phyloP scores from a whole-genome alignment of 2,888 invertebrate genomes.

The Temnothorax rugatulus region DNA sequence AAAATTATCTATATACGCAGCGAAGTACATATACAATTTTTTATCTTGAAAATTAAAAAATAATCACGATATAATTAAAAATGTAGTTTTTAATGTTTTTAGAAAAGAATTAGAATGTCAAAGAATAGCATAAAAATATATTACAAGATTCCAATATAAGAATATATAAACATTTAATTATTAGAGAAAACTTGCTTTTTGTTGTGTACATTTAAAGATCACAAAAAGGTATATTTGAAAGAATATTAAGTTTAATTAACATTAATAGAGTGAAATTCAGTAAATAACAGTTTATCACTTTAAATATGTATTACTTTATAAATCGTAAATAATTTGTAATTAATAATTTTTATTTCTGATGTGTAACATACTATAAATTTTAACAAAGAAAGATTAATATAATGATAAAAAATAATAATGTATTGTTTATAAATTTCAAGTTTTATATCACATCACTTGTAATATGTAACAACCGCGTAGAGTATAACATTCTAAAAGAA shows the following conservation, averaged over 20 bases:
- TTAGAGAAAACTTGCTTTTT: background rate
- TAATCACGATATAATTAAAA: background rate
- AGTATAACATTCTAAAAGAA: conserved; percentile 47
- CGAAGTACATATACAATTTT: background rate
- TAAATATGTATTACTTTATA: conserved; percentile 4
- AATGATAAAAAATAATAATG: background rate
- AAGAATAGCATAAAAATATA: background rate
- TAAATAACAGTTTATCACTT: conserved; percentile 27
- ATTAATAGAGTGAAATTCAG: conserved; percentile 65
- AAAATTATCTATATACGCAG: background rate
- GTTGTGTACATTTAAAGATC: background rate
- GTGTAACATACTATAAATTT: background rate
- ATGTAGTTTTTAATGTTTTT: background rate
- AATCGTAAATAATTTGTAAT: conserved; percentile 1
- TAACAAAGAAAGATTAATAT: background rate
- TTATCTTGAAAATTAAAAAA: background rate
- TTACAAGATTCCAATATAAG: background rate
- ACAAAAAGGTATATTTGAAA: background rate
- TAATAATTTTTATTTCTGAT: background rate
- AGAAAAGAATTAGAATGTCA: background rate
- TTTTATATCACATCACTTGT: background rate
- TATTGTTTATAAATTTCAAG: background rate
- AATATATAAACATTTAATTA: background rate
- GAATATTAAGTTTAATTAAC: background rate
- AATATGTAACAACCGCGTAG: conserved; percentile 1